These are phyloP conservation scores for Brachylomia viminalis DNA, from an alignment of 2,888 invertebrate species.

Conservation along the genomic window DNA sequence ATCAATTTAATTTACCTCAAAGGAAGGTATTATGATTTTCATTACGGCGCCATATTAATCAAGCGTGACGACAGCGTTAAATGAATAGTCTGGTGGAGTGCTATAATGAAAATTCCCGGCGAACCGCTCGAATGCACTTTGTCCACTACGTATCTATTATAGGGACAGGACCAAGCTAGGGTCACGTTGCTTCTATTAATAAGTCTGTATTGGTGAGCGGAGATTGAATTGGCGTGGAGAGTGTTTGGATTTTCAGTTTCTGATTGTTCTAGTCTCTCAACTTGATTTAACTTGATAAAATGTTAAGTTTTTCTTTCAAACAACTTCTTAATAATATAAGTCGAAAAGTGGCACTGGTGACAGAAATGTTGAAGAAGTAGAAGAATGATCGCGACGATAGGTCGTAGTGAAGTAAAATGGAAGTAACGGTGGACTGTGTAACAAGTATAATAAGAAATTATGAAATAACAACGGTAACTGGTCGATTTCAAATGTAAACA, in stretches of 20 bases:
- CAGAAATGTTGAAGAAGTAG: background rate
- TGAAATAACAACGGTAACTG: no score
- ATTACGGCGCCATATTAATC: constrained; percentile 36
- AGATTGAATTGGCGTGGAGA: background rate
- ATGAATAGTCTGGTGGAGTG: constrained; percentile 52
- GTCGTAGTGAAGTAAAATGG: no score
- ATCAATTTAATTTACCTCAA: background rate
- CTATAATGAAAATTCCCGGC: constrained; percentile 63
- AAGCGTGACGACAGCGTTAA: constrained; percentile 27
- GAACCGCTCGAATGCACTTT: constrained; percentile 49
- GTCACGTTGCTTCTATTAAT: constrained; percentile 21
- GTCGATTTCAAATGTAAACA: no score
- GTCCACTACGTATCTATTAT: constrained; percentile 10
- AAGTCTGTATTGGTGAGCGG: background rate
- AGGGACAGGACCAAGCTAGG: background rate
- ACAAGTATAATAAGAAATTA: no score
- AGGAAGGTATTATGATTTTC: constrained; percentile 42
- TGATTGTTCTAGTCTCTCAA: background rate
- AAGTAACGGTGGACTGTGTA: no score
- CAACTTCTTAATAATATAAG: no score
- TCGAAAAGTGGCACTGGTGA: background rate
- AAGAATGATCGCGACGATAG: no score
- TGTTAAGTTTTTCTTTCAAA: background rate
- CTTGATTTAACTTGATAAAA: background rate
- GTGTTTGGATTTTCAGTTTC: rapidly evolving